Evolutionary conservation across 2,888 invertebrate species (phyloP).

Genomic region (Rambutsinella grinnellia): DNA sequence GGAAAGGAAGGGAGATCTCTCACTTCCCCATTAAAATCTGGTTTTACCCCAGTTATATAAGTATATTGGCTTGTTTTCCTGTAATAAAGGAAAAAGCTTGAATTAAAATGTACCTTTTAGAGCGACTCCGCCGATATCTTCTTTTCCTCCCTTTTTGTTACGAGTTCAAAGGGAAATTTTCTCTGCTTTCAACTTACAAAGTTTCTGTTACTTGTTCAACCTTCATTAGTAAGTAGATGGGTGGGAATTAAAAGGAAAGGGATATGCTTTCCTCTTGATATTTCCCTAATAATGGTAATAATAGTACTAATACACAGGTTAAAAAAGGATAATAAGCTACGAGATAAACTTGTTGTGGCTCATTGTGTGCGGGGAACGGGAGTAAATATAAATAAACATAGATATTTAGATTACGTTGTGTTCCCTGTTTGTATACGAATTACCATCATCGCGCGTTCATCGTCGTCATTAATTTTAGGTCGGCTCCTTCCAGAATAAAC

Average conservation of each 20-base stretch:
- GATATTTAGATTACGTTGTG: background rate
- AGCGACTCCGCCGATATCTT: too few relatives aligned
- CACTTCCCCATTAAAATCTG: constrained; percentile 15
- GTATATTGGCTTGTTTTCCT: background rate
- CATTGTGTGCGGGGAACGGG: constrained; percentile 1
- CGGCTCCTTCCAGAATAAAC: background rate
- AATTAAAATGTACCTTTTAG: background rate
- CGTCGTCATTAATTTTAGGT: background rate
- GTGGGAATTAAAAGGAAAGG: background rate
- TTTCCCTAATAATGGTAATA: constrained; percentile 14
- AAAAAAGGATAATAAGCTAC: constrained; percentile 35
- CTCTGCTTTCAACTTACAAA: background rate
- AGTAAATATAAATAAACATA: background rate
- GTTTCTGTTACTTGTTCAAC: constrained; percentile 3
- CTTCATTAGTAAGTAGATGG: constrained; percentile 27
- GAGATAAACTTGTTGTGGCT: background rate
- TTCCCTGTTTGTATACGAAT: background rate
- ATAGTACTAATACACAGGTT: constrained; percentile 32
- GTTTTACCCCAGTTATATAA: constrained; percentile 1
- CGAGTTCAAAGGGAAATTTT: constrained; percentile 30
- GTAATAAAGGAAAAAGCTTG: background rate
- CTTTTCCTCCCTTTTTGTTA: background rate
- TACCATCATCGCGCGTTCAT: background rate
- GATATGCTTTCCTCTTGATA: background rate
- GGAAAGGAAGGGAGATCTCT: constrained; percentile 11